Evolutionary conservation across 2,113 vertebrate species (phyloP).

Genomic region (Picathartes gymnocephalus): DNA sequence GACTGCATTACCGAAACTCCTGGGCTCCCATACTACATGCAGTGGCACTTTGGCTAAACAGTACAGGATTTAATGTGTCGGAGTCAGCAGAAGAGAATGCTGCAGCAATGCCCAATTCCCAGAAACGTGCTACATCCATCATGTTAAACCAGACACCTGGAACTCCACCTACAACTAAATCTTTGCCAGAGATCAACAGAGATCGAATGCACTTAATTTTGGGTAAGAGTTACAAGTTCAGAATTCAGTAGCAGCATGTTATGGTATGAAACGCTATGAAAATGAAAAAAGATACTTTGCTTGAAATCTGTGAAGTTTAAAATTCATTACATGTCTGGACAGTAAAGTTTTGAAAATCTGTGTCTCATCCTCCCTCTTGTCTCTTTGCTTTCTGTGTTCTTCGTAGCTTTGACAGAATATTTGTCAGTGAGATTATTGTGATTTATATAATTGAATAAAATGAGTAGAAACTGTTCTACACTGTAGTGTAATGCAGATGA

Average conservation of each 20-base stretch:
- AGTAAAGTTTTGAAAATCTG: neutral
- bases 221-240: conserved; percentile 73
- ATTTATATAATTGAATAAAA: neutral
- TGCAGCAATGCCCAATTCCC: conserved; percentile 52
- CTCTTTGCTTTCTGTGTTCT: neutral
- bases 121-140: conserved; percentile 65
- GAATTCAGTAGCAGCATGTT: neutral
- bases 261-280: neutral
- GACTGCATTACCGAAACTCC: conserved; percentile 92
- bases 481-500: neutral
- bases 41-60: conserved; percentile 91
- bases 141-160: conserved; percentile 70
- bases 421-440: neutral
- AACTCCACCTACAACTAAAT: conserved; percentile 70
- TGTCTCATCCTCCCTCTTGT: neutral
- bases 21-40: conserved; percentile 96
- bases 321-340: neutral
- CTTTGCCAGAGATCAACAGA: conserved; percentile 84
- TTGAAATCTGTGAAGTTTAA: neutral
- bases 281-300: neutral
- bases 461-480: neutral
- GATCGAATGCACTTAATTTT: conserved; percentile 96
- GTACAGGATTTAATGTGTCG: conserved; percentile 82
- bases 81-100: conserved; percentile 74
- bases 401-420: neutral